phyloP scores from a whole-genome alignment of 2,888 invertebrate genomes.

The Heliconius erato region DNA sequence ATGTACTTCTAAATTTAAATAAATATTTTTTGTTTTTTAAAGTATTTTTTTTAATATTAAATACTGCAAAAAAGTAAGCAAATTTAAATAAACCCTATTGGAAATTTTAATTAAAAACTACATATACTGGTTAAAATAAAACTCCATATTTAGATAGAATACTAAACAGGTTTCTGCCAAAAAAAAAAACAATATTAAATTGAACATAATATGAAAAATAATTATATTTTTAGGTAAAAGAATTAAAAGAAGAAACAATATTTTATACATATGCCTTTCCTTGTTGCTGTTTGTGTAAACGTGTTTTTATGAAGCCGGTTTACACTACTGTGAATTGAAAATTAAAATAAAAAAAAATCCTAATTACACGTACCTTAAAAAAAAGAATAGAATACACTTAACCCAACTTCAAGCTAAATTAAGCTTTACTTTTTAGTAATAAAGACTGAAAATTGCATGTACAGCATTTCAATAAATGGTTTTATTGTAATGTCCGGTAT shows the following conservation, averaged over 20 bases:
- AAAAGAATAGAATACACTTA: slow-evolving; percentile 18
- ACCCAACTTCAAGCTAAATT: background rate
- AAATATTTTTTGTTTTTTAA: background rate
- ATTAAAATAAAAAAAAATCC: slow-evolving; percentile 32
- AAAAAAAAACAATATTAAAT: too few relatives aligned
- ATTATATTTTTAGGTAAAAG: slow-evolving; percentile 1
- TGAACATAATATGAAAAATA: background rate
- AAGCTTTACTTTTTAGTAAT: accelerated
- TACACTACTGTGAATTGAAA: slow-evolving; percentile 32
- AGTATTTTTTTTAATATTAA: background rate
- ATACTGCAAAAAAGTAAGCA: background rate
- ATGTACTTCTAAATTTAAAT: slow-evolving; percentile 40
- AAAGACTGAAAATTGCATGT: slow-evolving; percentile 9
- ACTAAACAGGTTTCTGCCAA: too few relatives aligned
- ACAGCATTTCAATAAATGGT: slow-evolving; percentile 13
- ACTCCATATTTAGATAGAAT: too few relatives aligned
- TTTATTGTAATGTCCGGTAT: slow-evolving; percentile 37
- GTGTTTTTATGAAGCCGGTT: slow-evolving; percentile 32
- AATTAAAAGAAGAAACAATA: background rate
- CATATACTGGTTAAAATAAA: too few relatives aligned
- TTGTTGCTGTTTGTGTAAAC: slow-evolving; percentile 24
- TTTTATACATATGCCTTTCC: slow-evolving; percentile 12
- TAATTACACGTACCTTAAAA: slow-evolving; percentile 22
- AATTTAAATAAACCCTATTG: background rate
- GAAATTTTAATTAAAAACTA: too few relatives aligned